These are phyloP conservation scores for Harmothoe impar DNA, from an alignment of 2,888 invertebrate genomes.

Conservation along the genomic window DNA sequence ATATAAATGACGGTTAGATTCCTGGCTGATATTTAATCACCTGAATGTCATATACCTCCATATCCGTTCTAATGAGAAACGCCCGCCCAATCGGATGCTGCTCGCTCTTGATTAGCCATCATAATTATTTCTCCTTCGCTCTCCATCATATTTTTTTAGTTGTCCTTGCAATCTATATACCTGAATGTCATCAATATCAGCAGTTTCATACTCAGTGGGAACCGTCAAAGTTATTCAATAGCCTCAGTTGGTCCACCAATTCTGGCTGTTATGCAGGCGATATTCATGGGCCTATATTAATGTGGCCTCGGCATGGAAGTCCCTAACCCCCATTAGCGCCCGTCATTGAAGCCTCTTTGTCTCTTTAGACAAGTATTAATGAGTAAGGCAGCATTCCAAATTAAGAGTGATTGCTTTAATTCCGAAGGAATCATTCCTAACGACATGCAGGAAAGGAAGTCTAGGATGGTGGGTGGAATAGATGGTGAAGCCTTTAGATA, in stretches of 20 bases:
- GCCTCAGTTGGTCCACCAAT: too few species aligned
- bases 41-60: background rate
- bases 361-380: background rate
- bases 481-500: background rate
- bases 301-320: background rate
- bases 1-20: background rate
- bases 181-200: too few species aligned
- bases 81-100: background rate
- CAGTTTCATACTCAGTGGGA: too few species aligned
- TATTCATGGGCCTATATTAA: constrained; percentile 5
- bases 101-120: background rate
- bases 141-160: constrained; percentile 7
- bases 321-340: background rate
- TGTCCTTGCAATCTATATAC: background rate
- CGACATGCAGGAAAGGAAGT: background rate
- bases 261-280: background rate
- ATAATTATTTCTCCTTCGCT: background rate
- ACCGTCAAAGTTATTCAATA: too few species aligned
- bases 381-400: background rate
- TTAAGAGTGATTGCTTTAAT: constrained; percentile 37
- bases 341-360: background rate
- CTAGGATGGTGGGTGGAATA: background rate
- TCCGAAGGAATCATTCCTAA: background rate
- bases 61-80: background rate
- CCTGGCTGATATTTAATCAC: constrained; percentile 13